A percentile compares a stretch with the other conserved stretches of the same genome.
These are phyloP conservation scores for Neoniphon sammara DNA, from an alignment of 2,797 vertebrate genomes.

Conservation along the genomic window DNA sequence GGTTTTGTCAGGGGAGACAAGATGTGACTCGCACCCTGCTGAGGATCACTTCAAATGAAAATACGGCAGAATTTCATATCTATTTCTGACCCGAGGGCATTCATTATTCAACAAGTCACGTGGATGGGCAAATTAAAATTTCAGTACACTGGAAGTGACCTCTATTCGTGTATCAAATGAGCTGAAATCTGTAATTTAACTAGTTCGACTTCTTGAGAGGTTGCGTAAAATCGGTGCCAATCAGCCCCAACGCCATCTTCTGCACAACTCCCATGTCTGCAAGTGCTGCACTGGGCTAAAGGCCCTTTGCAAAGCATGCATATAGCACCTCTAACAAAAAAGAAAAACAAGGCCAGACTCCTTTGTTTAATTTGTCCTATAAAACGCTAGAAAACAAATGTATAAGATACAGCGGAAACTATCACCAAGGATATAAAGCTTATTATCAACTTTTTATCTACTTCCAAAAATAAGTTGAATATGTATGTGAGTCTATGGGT, in stretches of 20 bases:
- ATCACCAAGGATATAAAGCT: background rate
- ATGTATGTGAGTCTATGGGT: conserved; percentile 1
- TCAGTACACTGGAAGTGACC: conserved; percentile 86
- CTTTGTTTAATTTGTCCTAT: no score
- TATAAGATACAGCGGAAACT: background rate
- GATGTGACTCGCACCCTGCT: conserved; percentile 85
- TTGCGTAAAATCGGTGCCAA: conserved; percentile 70
- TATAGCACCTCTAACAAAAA: no score
- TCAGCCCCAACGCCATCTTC: conserved; percentile 69
- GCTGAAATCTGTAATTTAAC: conserved; percentile 76
- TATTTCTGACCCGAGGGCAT: conserved; percentile 91
- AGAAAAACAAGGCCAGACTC: no score
- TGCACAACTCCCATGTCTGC: conserved; percentile 50
- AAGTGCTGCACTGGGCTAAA: conserved; percentile 11
- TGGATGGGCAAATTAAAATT: conserved; percentile 92
- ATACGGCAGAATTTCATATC: conserved; percentile 87
- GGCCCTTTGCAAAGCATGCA: background rate
- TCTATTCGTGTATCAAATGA: conserved; percentile 79
- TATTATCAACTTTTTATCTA: background rate
- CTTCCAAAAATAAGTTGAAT: background rate
- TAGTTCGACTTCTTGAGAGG: conserved; percentile 69
- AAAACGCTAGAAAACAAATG: background rate
- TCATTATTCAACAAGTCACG: conserved; percentile 97
- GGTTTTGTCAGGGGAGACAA: conserved; percentile 57
- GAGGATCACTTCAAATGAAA: conserved; percentile 90